Conservation (phyloP, 1,140 invertebrate species). For the Archivesica marissinica region DNA sequence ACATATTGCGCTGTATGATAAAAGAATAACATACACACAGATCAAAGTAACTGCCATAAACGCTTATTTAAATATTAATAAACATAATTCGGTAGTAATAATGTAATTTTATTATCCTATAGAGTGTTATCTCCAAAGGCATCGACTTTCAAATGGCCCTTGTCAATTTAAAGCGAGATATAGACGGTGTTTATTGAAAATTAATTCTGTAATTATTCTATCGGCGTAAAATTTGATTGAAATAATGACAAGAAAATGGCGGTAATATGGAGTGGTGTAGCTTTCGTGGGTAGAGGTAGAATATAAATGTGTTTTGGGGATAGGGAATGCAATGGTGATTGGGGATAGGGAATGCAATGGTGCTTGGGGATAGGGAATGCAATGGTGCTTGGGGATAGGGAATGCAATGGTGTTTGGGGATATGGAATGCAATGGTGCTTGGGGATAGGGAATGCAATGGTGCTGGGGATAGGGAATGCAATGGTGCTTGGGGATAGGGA, state of each 20-base stretch:
- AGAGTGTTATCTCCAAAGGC: background rate
- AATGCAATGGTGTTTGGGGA: no score
- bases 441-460: no score
- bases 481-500: no score
- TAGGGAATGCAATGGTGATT: no score
- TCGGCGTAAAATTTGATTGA: background rate
- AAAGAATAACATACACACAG: background rate
- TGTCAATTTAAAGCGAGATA: background rate
- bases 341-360: no score
- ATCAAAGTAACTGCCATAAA: conserved; percentile 9
- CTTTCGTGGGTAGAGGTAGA: no score
- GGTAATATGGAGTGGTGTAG: background rate
- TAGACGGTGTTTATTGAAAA: background rate
- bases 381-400: no score
- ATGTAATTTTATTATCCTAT: conserved; percentile 23
- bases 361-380: no score
- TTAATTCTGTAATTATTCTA: background rate
- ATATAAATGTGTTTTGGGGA: no score
- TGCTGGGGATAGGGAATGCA: no score
- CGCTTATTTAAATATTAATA: conserved; percentile 24
- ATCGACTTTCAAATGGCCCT: background rate
- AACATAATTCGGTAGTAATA: conserved; percentile 12
- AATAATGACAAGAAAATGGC: background rate
- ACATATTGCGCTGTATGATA: conserved; percentile 6
- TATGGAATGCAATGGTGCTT: no score